Evolutionary conservation across 2,888 invertebrate genomes (phyloP).

Genomic region (Ephialtes manifestator): DNA sequence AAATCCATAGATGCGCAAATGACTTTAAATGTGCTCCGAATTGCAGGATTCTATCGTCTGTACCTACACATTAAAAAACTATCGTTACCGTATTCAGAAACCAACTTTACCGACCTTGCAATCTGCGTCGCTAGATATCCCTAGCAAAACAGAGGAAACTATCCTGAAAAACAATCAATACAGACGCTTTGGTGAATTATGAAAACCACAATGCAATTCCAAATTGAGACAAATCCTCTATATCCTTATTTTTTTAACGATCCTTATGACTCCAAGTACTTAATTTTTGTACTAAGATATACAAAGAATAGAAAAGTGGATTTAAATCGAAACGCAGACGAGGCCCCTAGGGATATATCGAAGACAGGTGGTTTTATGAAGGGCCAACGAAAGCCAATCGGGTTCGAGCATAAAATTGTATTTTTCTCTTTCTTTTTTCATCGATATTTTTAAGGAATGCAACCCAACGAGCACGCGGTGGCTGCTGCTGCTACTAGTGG

Average conservation of each 20-base stretch:
- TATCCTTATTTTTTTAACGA: too few relatives aligned
- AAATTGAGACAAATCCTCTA: background rate
- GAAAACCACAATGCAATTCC: background rate
- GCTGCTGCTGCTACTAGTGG: conserved; percentile 34
- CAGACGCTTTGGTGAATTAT: background rate
- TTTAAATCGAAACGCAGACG: background rate
- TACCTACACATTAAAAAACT: background rate
- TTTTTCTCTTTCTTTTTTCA: conserved; percentile 3
- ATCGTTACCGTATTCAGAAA: background rate
- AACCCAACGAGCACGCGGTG: conserved; percentile 21
- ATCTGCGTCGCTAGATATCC: background rate
- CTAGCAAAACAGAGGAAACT: background rate
- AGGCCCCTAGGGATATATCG: conserved; percentile 21
- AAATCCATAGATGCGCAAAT: too few relatives aligned
- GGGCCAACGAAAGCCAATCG: conserved; percentile 4
- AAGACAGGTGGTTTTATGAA: conserved; percentile 26
- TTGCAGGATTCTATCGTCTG: background rate
- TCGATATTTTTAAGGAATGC: conserved; percentile 16
- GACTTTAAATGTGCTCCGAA: conserved; percentile 6
- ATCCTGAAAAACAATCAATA: conserved; percentile 39
- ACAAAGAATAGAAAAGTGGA: background rate
- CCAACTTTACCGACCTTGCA: conserved; percentile 28
- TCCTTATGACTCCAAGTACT: too few relatives aligned
- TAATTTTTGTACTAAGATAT: background rate
- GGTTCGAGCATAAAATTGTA: background rate